Evolutionary conservation across 1,140 invertebrate genomes (phyloP).

Genomic region (Pogonomyrmex barbatus): DNA sequence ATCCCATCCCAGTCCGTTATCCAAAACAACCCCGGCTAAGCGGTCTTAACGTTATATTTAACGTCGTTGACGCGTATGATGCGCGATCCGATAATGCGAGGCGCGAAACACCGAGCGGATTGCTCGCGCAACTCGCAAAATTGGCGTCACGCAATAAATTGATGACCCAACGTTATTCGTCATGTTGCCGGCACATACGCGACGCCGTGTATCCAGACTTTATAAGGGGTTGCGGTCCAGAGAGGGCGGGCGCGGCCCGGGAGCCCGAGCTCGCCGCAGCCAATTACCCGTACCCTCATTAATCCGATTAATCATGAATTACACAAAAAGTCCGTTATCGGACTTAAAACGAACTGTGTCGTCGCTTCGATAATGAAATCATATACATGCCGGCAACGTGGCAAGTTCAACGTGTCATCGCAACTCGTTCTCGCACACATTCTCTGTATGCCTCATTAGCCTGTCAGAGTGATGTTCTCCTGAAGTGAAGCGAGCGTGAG

Average conservation of each 20-base stretch:
- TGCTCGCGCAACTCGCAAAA: slow-evolving; percentile 52
- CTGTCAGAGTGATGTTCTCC: neutral
- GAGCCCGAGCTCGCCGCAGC: slow-evolving; percentile 73
- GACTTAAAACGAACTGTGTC: slow-evolving; percentile 75
- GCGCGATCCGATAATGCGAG: slow-evolving; percentile 31
- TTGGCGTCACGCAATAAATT: slow-evolving; percentile 72
- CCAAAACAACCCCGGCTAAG: slow-evolving; percentile 34
- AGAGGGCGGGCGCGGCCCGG: slow-evolving; percentile 23
- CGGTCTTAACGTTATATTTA: slow-evolving; percentile 56
- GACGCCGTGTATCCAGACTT: slow-evolving; percentile 40
- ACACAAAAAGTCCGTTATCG: slow-evolving; percentile 82
- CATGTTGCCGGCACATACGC: slow-evolving; percentile 7
- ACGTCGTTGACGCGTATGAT: slow-evolving; percentile 28
- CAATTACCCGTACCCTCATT: slow-evolving; percentile 80
- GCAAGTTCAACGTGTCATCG: slow-evolving; percentile 36
- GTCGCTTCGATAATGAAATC: slow-evolving; percentile 60
- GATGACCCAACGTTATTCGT: slow-evolving; percentile 61
- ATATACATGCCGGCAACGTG: slow-evolving; percentile 5
- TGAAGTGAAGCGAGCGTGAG: slow-evolving; percentile 1
- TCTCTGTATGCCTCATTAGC: slow-evolving; percentile 32
- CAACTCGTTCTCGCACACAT: slow-evolving; percentile 22
- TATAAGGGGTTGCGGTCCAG: slow-evolving; percentile 63
- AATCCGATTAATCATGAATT: slow-evolving; percentile 83
- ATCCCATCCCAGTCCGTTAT: slow-evolving; percentile 51
- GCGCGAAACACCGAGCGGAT: slow-evolving; percentile 27